These are phyloP conservation scores for Phalacrocorax carbo DNA, from an alignment of 2,113 vertebrate genomes.

Conservation along the genomic window DNA sequence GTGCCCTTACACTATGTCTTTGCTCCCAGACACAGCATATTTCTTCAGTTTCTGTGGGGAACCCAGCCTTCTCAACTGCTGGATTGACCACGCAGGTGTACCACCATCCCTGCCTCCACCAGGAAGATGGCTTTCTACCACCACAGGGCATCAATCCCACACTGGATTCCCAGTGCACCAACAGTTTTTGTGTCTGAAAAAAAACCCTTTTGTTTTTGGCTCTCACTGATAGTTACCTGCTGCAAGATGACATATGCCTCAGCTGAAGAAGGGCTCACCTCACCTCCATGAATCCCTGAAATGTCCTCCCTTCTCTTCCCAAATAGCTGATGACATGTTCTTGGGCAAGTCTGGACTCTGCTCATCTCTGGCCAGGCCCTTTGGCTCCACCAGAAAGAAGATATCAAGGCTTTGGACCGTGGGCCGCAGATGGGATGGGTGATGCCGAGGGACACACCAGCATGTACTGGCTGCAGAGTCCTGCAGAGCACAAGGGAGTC, in stretches of 20 bases:
- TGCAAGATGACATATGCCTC: neutral
- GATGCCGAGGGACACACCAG: accelerated
- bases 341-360: neutral
- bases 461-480: neutral
- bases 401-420: neutral
- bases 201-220: neutral
- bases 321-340: neutral
- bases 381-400: neutral
- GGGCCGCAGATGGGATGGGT: no score
- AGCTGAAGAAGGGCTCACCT: neutral
- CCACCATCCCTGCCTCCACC: neutral
- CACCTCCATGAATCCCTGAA: neutral
- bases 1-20: neutral
- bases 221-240: neutral
- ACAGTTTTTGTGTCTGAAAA: neutral
- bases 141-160: neutral
- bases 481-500: neutral
- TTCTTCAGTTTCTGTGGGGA: neutral
- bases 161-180: neutral
- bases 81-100: neutral
- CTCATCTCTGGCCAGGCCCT: neutral
- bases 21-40: neutral
- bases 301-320: neutral
- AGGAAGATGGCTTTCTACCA: neutral
- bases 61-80: neutral